Evolutionary conservation across 2,113 vertebrate genomes (phyloP).

Genomic region (Psilopogon haemacephalus): DNA sequence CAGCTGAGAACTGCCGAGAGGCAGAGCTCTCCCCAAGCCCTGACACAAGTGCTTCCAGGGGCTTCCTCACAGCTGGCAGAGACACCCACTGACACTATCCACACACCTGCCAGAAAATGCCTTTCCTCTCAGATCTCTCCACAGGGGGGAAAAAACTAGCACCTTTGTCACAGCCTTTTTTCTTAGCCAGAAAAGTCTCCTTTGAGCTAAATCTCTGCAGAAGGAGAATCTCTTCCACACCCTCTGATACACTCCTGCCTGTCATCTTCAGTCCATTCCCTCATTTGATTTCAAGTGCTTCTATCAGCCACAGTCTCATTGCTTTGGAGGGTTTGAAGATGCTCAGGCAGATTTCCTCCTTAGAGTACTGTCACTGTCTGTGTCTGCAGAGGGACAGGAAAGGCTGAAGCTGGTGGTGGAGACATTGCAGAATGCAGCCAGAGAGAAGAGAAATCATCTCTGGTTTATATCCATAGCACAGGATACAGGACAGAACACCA

Average conservation of each 20-base stretch:
- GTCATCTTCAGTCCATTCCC: rapidly evolving
- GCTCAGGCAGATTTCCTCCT: neutral
- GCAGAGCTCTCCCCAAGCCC: neutral
- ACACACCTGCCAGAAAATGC: neutral
- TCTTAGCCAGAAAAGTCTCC: neutral
- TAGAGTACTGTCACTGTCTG: rapidly evolving
- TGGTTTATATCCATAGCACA: neutral
- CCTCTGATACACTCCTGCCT: neutral
- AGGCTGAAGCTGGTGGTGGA: rapidly evolving
- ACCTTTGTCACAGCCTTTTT: neutral
- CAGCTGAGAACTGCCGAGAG: neutral
- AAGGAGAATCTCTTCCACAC: neutral
- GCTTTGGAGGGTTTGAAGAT: neutral
- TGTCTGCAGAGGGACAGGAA: neutral
- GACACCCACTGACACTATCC: neutral
- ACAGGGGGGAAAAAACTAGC: neutral
- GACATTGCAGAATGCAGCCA: neutral
- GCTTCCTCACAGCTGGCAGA: neutral
- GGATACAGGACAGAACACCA: neutral
- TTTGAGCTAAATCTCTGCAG: neutral
- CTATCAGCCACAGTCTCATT: rapidly evolving
- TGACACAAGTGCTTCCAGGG: neutral
- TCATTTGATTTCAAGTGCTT: neutral
- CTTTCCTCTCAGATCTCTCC: neutral
- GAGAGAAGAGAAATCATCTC: neutral